Percentiles rank a stretch among this genome's conserved stretches.
Conservation (phyloP, 2,113 vertebrate genomes). For the Rhinichthys klamathensis region DNA sequence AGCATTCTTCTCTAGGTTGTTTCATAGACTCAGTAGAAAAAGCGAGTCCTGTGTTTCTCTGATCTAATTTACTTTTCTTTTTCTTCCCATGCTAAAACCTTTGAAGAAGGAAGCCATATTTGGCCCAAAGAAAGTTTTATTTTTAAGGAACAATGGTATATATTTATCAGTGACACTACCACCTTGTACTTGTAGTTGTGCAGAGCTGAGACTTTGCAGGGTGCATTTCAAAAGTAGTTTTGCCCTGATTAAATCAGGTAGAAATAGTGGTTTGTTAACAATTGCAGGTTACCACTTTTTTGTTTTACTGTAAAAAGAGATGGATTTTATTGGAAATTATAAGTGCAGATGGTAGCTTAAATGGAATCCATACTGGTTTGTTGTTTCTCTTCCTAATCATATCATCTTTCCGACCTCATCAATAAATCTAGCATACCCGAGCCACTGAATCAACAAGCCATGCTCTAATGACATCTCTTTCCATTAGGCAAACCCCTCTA, state of each 20-base stretch:
- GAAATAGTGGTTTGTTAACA: not conserved
- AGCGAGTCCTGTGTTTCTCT: slow-evolving; percentile 30
- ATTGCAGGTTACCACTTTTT: not conserved
- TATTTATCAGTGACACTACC: not conserved
- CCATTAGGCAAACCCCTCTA: not conserved
- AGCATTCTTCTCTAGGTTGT: not conserved
- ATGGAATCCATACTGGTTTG: not conserved
- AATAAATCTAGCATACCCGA: not conserved
- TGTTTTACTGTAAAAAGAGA: not conserved
- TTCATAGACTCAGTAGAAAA: slow-evolving; percentile 13
- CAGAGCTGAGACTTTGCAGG: not conserved
- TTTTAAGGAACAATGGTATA: not conserved
- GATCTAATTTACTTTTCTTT: slow-evolving; percentile 37
- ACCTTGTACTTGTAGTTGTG: not conserved
- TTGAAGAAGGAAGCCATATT: not conserved
- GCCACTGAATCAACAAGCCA: not conserved
- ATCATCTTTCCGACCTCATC: slow-evolving; percentile 27
- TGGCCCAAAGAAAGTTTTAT: not conserved
- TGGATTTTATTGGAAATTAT: not conserved
- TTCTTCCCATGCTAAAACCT: not conserved
- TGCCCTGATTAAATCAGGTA: not conserved
- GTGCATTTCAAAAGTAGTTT: not conserved
- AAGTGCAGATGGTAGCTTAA: not conserved
- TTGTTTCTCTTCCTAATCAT: slow-evolving; percentile 36
- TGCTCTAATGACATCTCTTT: slow-evolving; percentile 14